Evolutionary conservation across 2,797 vertebrate species (phyloP), one percentile per base, ranked within the genome.

Genomic region (Semaprochilodus insignis): DNA sequence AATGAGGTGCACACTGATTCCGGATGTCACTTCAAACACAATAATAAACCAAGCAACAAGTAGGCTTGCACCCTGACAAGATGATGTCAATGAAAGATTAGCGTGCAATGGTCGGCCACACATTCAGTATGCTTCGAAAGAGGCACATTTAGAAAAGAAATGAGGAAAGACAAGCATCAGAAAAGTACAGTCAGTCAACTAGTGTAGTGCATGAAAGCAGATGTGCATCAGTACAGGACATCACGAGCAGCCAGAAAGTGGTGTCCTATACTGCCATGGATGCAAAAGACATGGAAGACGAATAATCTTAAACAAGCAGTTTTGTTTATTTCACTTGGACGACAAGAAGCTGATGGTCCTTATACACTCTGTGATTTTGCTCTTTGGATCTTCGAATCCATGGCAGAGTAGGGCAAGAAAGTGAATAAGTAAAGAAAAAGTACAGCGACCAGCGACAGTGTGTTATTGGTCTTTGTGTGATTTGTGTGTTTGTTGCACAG

Each of bases 261-360:
- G 65, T 75, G 60, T 70, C 4, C 59, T 85, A 84, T 87, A 87
- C 83, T 84, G 83, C 90, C 92, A 94, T 91, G 92, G 91, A 93
- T 90, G 84, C 88, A 78, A 83, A 87, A 80, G 85, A 87, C 74
- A 60, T 23, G 21, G 14, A 78, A 34, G 52, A 69, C 34, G 66
- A 5, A 21, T 19, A 69, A 13, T 44, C 15, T 23, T 48, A 31
- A 60, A 52, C 23, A 65, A 27, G 8, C 74, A 4, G 19, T 14
- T 8, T 66, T 55, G 16, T 55, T 54, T 11, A n/a, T 14, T 59
- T 27, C 31, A 74, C 7, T 2, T 44, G 16, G 54, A 44, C 7
- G 11, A 40, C 36, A 65, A 7, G 8, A 27, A 27, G 23, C 8
- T 23, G 19, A 52, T 1, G 15, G 14, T 44, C 16, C 31, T 15